phyloP scores from a whole-genome alignment of 2,888 invertebrate species.

The Neoitamus cyanurus region DNA sequence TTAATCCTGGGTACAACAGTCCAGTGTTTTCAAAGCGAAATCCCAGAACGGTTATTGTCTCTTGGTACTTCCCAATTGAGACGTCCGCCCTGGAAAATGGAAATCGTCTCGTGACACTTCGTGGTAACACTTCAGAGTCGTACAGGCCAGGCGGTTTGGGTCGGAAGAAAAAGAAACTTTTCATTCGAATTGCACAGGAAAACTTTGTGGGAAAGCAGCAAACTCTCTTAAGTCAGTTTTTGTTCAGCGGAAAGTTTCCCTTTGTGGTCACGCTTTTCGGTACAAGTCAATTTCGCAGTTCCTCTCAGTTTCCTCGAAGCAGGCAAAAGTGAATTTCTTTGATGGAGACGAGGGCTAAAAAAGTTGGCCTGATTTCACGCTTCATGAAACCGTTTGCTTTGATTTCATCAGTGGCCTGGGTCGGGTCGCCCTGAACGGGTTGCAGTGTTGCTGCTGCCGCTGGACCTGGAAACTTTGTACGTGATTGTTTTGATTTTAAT shows the following conservation, averaged over 20 bases:
- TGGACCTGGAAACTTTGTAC: neutral
- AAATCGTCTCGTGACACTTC: neutral
- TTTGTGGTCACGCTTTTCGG: slow-evolving; percentile 1
- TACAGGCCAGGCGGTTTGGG: neutral
- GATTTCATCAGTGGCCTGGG: neutral
- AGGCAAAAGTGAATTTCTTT: slow-evolving; percentile 30
- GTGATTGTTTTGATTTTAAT: slow-evolving; percentile 19
- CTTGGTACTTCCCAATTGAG: neutral
- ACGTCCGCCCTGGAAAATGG: neutral
- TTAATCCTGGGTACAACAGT: too few relatives aligned
- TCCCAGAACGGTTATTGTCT: too few relatives aligned
- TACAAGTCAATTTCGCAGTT: neutral
- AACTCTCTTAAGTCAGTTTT: slow-evolving; percentile 3
- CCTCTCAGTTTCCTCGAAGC: neutral
- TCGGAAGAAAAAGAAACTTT: neutral
- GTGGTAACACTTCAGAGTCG: neutral
- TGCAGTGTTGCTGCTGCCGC: neutral
- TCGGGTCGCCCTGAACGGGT: neutral
- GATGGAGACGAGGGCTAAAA: neutral
- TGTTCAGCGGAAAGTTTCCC: neutral
- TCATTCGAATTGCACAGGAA: neutral
- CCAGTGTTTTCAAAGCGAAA: too few relatives aligned
- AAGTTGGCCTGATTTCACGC: slow-evolving; percentile 31
- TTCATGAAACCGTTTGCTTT: neutral
- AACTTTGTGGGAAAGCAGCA: neutral